Evolutionary conservation across 2,797 vertebrate genomes (phyloP).

Genomic region (Centroberyx gerrardi): DNA sequence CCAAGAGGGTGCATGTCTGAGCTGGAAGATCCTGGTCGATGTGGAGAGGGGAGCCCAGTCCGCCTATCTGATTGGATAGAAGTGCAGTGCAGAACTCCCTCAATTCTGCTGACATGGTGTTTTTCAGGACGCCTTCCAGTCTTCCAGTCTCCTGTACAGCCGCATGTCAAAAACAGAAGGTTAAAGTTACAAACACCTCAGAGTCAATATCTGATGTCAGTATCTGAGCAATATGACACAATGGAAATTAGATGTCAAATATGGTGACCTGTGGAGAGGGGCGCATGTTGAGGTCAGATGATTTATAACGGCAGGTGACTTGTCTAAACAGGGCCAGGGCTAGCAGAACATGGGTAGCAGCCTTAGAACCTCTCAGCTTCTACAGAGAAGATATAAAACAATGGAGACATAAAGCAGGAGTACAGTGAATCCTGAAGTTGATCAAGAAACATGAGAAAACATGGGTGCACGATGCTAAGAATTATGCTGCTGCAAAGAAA

Average conservation of each 20-base stretch:
- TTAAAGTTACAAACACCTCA: background rate
- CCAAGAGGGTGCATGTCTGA: conserved; percentile 72
- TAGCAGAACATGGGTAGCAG: conserved; percentile 51
- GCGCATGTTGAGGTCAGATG: conserved; percentile 25
- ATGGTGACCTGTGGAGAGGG: conserved; percentile 71
- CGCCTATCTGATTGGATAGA: conserved; percentile 67
- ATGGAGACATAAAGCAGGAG: background rate
- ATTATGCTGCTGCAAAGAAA: background rate
- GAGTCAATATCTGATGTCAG: background rate
- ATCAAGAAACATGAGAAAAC: background rate
- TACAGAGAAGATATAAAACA: conserved; percentile 28
- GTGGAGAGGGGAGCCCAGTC: conserved; percentile 40
- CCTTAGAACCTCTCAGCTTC: conserved; percentile 49
- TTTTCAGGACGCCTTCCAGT: conserved; percentile 62
- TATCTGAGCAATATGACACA: background rate
- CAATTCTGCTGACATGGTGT: conserved; percentile 22
- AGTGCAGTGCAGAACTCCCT: conserved; percentile 75
- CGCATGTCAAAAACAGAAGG: background rate
- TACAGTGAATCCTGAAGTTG: background rate
- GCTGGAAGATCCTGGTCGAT: conserved; percentile 9
- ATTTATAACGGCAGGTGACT: conserved; percentile 74
- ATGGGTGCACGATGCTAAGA: background rate
- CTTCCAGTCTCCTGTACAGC: conserved; percentile 46
- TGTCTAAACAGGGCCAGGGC: conserved; percentile 80
- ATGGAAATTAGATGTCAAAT: background rate